phyloP scores from a whole-genome alignment of 2,888 invertebrate genomes.

The Oligia strigilis region DNA sequence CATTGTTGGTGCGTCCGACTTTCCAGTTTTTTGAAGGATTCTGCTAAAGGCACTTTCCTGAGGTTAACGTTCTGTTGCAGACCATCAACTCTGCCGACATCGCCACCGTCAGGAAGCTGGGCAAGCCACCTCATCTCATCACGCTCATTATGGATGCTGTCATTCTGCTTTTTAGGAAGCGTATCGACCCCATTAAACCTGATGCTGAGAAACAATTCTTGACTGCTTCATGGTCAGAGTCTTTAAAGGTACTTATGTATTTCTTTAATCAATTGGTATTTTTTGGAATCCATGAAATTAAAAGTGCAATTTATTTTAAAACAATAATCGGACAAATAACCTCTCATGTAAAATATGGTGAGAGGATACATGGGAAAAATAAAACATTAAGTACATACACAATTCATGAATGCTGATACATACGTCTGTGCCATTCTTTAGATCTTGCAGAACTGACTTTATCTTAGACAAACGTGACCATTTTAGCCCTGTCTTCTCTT shows the following conservation, averaged over 20 bases:
- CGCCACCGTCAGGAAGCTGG: constrained; percentile 96
- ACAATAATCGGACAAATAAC: neutral
- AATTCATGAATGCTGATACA: neutral
- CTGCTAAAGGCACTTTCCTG: neutral
- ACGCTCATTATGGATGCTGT: constrained; percentile 98
- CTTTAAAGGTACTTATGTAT: constrained; percentile 92
- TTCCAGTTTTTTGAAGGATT: neutral
- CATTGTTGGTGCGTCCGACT: constrained; percentile 90
- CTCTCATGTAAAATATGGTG: neutral
- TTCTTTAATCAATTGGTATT: neutral
- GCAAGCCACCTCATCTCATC: constrained; percentile 97
- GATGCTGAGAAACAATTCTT: constrained; percentile 94
- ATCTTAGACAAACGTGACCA: neutral
- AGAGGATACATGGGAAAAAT: neutral
- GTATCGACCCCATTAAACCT: constrained; percentile 92
- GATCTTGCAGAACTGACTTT: too few species aligned
- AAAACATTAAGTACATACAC: neutral
- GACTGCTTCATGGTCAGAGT: constrained; percentile 96
- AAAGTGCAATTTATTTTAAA: neutral
- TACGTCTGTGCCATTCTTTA: neutral
- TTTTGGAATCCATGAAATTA: neutral
- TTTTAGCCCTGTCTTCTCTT: neutral
- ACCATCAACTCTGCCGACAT: constrained; percentile 97
- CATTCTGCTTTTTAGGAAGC: constrained; percentile 94
- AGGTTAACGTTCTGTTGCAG: constrained; percentile 80